Percentiles rank a stretch among this genome's conserved stretches.
These are phyloP conservation scores for Prorops nasuta DNA, from an alignment of 1,140 invertebrate species.

Conservation along the genomic window DNA sequence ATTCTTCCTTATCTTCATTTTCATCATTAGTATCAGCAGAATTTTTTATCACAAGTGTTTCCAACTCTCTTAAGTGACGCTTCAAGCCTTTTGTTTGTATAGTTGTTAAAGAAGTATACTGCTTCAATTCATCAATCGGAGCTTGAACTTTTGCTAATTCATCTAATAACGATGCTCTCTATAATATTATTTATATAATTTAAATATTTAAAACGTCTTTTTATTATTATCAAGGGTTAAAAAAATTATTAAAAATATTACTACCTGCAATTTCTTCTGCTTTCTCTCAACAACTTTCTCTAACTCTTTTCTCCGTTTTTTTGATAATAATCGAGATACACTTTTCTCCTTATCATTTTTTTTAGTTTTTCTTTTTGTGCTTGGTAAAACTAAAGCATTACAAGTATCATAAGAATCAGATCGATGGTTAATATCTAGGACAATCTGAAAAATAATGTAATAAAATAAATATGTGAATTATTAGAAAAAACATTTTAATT, in stretches of 20 bases:
- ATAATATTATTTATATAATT: constrained; percentile 31
- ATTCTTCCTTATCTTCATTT: constrained; percentile 29
- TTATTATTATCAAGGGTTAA: neutral
- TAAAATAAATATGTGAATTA: no score
- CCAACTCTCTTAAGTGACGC: constrained; percentile 60
- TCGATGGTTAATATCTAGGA: constrained; percentile 63
- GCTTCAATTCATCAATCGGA: constrained; percentile 68
- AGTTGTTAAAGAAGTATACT: constrained; percentile 74
- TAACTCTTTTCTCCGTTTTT: constrained; percentile 81
- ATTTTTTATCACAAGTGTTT: constrained; percentile 23
- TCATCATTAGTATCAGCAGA: constrained; percentile 19
- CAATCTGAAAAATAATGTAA: constrained; percentile 58
- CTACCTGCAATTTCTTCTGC: constrained; percentile 84
- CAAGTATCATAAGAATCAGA: constrained; percentile 68
- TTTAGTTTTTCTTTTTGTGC: constrained; percentile 77
- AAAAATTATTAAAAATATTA: constrained; percentile 22
- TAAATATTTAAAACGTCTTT: constrained; percentile 5
- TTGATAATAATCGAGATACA: constrained; percentile 71
- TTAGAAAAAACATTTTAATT: neutral
- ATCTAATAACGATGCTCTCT: constrained; percentile 77
- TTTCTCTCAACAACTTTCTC: constrained; percentile 86
- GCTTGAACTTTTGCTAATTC: constrained; percentile 78
- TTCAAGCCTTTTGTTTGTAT: constrained; percentile 86
- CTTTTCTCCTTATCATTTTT: constrained; percentile 58
- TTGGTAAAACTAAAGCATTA: constrained; percentile 79